A percentile compares a stretch with the other conserved stretches of the same genome.
These are phyloP conservation scores for Bos javanicus DNA, from an alignment of 2,113 vertebrate genomes.

Conservation along the genomic window DNA sequence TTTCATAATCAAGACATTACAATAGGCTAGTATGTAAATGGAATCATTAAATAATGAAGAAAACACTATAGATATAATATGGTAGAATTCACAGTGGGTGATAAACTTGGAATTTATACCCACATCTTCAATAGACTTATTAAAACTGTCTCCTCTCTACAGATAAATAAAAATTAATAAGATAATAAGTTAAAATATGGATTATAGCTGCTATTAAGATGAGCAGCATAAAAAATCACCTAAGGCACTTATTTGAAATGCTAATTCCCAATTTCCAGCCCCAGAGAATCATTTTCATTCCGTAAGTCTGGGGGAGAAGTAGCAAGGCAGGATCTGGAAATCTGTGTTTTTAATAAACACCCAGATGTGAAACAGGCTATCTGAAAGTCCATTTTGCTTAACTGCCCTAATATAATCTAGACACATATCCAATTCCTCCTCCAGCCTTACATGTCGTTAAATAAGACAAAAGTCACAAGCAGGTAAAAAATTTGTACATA, in stretches of 20 bases:
- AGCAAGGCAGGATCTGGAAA: not conserved
- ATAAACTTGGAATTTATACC: not conserved
- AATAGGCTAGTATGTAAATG: not conserved
- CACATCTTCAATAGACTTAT: slow-evolving; percentile 1
- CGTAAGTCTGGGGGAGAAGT: not conserved
- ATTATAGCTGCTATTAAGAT: not conserved
- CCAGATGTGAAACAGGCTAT: not conserved
- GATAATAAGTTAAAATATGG: not conserved
- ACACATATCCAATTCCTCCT: not conserved
- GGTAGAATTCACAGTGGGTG: not conserved
- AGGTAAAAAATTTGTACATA: not conserved
- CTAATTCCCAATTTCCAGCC: not conserved
- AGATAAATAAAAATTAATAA: not conserved
- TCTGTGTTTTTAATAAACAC: slow-evolving; percentile 1
- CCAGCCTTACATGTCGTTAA: not conserved
- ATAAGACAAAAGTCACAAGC: slow-evolving; percentile 7
- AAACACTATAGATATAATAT: not conserved
- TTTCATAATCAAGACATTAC: slow-evolving; percentile 17
- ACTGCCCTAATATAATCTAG: not conserved
- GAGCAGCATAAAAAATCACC: not conserved
- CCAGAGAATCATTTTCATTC: slow-evolving; percentile 2
- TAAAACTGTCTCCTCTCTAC: not conserved
- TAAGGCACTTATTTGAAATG: not conserved
- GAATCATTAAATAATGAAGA: not conserved
- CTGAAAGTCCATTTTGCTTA: not conserved